A percentile compares a stretch with the other conserved stretches of the same genome.
These are phyloP conservation scores for Formica exsecta DNA, from an alignment of 1,140 invertebrate species.

Conservation along the genomic window DNA sequence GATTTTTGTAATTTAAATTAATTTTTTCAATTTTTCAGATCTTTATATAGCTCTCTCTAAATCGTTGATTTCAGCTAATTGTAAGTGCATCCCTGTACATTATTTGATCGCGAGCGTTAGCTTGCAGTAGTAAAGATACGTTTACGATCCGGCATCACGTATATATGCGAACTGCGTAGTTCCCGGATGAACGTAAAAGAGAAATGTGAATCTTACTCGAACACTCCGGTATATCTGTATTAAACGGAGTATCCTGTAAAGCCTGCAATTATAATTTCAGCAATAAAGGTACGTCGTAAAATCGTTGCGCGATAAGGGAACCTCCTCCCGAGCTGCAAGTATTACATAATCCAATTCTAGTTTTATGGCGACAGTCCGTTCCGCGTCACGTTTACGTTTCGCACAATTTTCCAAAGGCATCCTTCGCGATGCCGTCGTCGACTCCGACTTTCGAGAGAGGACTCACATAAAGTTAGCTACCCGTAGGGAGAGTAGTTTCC, in stretches of 20 bases:
- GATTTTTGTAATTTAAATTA: neutral
- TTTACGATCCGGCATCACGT: conserved; percentile 43
- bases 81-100: neutral
- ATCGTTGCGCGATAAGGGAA: conserved; percentile 3
- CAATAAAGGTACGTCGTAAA: neutral
- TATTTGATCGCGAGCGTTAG: neutral
- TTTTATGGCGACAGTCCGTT: neutral
- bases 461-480: conserved; percentile 25
- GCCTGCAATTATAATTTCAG: neutral
- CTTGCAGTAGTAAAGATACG: conserved; percentile 24
- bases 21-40: neutral
- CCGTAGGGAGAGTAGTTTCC: neutral
- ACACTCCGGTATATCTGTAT: neutral
- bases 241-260: neutral
- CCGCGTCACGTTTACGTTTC: conserved; percentile 23
- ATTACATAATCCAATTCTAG: conserved; percentile 12
- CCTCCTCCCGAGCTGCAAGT: neutral
- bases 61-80: neutral
- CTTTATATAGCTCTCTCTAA: neutral
- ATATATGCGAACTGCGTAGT: neutral
- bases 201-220: neutral
- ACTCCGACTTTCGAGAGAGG: conserved; percentile 12
- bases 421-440: neutral
- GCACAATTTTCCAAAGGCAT: conserved; percentile 40
- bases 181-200: neutral